Conservation (phyloP, 2,888 invertebrate genomes). For the Plagiodera versicolora region DNA sequence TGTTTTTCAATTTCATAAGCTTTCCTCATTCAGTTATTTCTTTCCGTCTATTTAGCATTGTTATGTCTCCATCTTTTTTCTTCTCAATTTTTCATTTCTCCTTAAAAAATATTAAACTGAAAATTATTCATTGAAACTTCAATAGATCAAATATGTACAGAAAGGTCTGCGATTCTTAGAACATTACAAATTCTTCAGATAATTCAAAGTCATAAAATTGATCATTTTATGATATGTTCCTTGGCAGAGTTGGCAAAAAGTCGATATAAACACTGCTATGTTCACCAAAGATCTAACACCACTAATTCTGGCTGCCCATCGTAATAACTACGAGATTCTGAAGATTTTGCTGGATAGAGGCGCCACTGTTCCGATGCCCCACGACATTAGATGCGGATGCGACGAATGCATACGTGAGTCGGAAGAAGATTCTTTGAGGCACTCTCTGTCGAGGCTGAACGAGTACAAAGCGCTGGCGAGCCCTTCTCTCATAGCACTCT, state of each 20-base stretch:
- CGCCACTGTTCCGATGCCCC: slow-evolving; percentile 87
- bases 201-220: too few species aligned
- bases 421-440: slow-evolving; percentile 73
- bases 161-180: too few species aligned
- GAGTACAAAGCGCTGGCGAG: slow-evolving; percentile 91
- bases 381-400: slow-evolving; percentile 89
- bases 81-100: too few species aligned
- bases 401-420: slow-evolving; percentile 80
- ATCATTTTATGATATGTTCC: too few species aligned
- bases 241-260: slow-evolving; percentile 82
- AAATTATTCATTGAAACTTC: too few species aligned
- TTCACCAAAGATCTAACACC: slow-evolving; percentile 95
- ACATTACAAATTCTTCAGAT: too few species aligned
- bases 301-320: slow-evolving; percentile 87
- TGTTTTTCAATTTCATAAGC: too few species aligned
- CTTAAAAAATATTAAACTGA: too few species aligned
- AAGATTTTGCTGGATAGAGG: slow-evolving; percentile 91
- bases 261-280: slow-evolving; percentile 77
- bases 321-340: slow-evolving; percentile 94
- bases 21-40: too few species aligned
- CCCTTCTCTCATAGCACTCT: slow-evolving; percentile 90
- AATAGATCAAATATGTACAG: too few species aligned
- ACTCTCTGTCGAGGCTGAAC: slow-evolving; percentile 88
- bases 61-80: too few species aligned
- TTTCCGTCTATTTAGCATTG: too few species aligned